Evolutionary conservation across 2,797 vertebrate species (phyloP), one percentile per base, ranked within the genome.

Genomic region (Gymnothorax reevesii): DNA sequence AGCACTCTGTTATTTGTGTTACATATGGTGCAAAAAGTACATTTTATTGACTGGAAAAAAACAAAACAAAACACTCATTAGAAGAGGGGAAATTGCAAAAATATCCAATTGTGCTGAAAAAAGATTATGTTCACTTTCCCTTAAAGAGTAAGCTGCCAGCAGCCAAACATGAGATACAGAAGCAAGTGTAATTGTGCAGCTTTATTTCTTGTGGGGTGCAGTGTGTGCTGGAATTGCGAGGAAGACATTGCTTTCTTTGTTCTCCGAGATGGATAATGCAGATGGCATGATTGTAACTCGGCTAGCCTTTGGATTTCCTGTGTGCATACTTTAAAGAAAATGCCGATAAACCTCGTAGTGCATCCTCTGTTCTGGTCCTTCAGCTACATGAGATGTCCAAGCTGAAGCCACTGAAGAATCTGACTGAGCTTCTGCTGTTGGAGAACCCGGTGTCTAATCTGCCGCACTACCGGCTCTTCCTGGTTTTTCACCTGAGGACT

Each of bases 311-410:
- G 42, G 15, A 20, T n/a, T 79, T 20, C 75, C 75, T 79, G 75
- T 22, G 7, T 54, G 20, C 9, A 8, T 6, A 22, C n/a, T 22
- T 52, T 2, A 54, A 79, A 20, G 22, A 52, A 79, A 20, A 10
- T 22, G 75, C 22, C 1, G n/a, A 7, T 55, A 13, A 54, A 79
- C 6, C 33, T 75, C 73, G 7, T 57, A 17, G 73, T 15, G 33
- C 69, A 52, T 7, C 3, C 25, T 85, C 60, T 83, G 13, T 75
- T 66, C 25, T 66, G 15, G 64, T 66, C 87, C 27, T 91, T 73
- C 88, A 97, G 97, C 95, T 97, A 87, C 95, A 96, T 85, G 97
- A 97, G 73, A 62, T 97, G 89, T 90, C 94, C 88, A 97, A 94
- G 86, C 92, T 97, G 84, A 97, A 97, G 91, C 90, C 94, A 82